phyloP scores from a whole-genome alignment of 2,113 vertebrate species.

The Zingel zingel region DNA sequence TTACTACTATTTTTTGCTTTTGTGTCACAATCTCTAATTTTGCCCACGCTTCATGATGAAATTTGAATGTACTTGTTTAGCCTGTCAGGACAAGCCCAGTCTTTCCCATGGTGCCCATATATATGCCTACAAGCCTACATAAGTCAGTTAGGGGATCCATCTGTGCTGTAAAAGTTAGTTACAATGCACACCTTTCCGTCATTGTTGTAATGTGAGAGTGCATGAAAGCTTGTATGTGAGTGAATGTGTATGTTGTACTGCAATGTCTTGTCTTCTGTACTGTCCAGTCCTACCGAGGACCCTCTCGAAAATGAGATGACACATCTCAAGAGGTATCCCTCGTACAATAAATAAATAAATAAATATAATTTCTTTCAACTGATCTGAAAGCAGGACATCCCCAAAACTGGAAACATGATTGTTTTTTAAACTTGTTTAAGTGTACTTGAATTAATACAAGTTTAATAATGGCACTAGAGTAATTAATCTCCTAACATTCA shows the following conservation, averaged over 20 bases:
- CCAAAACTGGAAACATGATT: neutral
- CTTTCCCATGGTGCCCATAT: constrained; percentile 23
- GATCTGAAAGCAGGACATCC: neutral
- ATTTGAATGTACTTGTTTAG: constrained; percentile 23
- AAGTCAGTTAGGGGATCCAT: constrained; percentile 11
- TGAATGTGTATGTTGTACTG: too few relatives aligned
- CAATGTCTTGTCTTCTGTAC: too few relatives aligned
- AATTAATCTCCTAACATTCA: constrained; percentile 22
- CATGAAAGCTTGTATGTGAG: neutral
- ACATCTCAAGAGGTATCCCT: too few relatives aligned
- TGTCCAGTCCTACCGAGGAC: too few relatives aligned
- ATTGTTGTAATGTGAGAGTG: constrained; percentile 5
- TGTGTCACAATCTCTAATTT: neutral
- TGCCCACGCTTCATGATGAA: constrained; percentile 18
- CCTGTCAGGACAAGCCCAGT: constrained; percentile 26
- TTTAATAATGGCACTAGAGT: neutral
- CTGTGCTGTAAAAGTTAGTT: constrained; percentile 22
- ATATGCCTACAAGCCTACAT: neutral
- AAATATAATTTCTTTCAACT: neutral
- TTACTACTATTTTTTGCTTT: too few relatives aligned
- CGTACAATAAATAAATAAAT: too few relatives aligned
- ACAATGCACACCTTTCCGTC: constrained; percentile 3
- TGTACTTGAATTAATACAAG: neutral
- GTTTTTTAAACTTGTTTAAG: too few relatives aligned
- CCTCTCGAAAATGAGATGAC: too few relatives aligned